Evolutionary conservation across 2,113 vertebrate species (phyloP).

Genomic region (Hydrochoerus hydrochaeris): DNA sequence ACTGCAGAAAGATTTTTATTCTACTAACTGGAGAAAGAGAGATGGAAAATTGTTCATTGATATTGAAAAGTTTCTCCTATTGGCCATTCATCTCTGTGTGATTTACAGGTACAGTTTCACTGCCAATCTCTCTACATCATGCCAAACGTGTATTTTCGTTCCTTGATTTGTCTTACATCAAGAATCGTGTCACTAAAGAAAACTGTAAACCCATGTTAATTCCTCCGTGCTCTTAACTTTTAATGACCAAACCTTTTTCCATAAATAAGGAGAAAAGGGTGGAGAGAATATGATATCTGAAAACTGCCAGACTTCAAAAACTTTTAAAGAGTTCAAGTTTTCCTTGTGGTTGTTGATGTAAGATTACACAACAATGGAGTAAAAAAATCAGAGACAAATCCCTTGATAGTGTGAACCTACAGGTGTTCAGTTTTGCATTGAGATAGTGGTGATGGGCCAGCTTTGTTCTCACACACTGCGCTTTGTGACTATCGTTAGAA

Average conservation of each 20-base stretch:
- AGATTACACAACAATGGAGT: background rate
- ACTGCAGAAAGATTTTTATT: conserved; percentile 23
- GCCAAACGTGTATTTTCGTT: background rate
- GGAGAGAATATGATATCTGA: background rate
- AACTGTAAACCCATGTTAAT: background rate
- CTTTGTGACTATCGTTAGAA: background rate
- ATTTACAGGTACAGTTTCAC: conserved; percentile 22
- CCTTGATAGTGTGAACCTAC: background rate
- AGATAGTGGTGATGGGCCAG: too few species aligned
- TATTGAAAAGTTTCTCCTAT: background rate
- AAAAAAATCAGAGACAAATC: background rate
- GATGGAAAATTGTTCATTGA: conserved; percentile 12
- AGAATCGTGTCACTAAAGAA: conserved; percentile 26
- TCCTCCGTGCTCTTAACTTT: conserved; percentile 2
- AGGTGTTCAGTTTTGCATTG: background rate
- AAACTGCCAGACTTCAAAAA: background rate
- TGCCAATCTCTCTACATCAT: background rate
- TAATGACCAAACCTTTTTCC: background rate
- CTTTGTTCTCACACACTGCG: background rate
- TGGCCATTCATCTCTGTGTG: conserved; percentile 20
- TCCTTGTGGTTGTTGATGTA: background rate
- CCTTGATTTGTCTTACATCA: conserved; percentile 54
- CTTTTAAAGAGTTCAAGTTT: background rate
- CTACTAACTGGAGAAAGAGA: background rate
- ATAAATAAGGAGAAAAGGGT: background rate